These are phyloP conservation scores for Panopea generosa DNA, from an alignment of 2,888 invertebrate genomes.

Conservation along the genomic window DNA sequence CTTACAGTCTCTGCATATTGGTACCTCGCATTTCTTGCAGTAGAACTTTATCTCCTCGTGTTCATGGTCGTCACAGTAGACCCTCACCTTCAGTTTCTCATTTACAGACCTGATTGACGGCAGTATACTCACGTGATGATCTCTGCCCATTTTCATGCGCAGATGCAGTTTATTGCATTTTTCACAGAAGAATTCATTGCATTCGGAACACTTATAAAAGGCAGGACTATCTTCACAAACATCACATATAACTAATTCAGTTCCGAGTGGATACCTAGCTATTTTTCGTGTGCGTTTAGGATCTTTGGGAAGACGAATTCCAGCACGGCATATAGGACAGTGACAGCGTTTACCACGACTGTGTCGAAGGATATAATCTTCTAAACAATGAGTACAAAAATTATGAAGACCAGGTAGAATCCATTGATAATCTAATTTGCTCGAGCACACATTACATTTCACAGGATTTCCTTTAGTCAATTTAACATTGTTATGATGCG, in stretches of 20 bases:
- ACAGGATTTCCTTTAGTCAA: constrained; percentile 52
- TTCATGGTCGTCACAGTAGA: constrained; percentile 50
- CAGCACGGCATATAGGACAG: constrained; percentile 60
- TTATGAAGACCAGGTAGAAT: constrained; percentile 61
- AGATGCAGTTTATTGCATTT: constrained; percentile 57
- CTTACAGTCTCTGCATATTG: constrained; percentile 61
- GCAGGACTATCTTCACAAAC: constrained; percentile 59
- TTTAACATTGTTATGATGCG: constrained; percentile 36
- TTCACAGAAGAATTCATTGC: constrained; percentile 60
- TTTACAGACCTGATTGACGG: constrained; percentile 45
- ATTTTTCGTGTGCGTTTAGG: constrained; percentile 21
- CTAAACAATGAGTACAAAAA: constrained; percentile 58
- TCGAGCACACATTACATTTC: constrained; percentile 59
- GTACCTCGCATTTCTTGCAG: constrained; percentile 54
- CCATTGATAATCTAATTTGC: constrained; percentile 60
- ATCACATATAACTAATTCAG: constrained; percentile 55
- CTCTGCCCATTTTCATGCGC: constrained; percentile 54
- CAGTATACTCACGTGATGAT: constrained; percentile 50
- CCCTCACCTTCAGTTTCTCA: constrained; percentile 43
- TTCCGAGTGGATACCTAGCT: constrained; percentile 34
- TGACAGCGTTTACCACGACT: constrained; percentile 57
- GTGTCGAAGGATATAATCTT: constrained; percentile 58
- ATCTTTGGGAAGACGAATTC: constrained; percentile 55
- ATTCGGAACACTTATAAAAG: constrained; percentile 62
- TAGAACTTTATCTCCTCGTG: constrained; percentile 61